Evolutionary conservation across 2,888 invertebrate genomes (phyloP), one percentile per base, ranked within the genome.

Genomic region (Platycheirus rosarum): DNA sequence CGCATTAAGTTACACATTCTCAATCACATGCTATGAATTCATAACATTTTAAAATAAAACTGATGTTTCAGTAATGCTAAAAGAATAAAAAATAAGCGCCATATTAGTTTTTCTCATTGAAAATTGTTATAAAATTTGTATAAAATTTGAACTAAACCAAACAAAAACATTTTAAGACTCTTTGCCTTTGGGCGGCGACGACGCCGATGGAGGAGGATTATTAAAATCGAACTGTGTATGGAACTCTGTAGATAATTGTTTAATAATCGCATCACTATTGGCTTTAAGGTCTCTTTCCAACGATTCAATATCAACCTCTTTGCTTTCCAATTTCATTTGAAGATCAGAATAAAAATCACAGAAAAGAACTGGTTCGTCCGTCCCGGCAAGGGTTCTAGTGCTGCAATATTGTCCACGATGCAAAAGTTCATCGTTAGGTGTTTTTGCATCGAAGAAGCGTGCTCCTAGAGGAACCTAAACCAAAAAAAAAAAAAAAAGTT

Each of bases 321-420:
- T 89, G 77, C 88, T 89, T 75, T 89, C 90, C 29, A 90, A 85
- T 16, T 89, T 88, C 88, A 90, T 89, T 85, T 91, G 90, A 74
- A 91, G 86, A 46, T 90, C 91, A 0, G 90, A 89, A 44, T 89
- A 89, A 74, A 90, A 91, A 87, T 90, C 91, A 79, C 90, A 90
- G 79, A 90, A 89, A 6, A 90, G 79, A 18, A 90, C 88, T 0
- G 90, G 89, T 76, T 89, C 89, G 23, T 89, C 89, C 8, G 88
- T 87, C 0, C 88, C 88, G 1, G 86, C 86, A 1, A 88, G 85
- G 0, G 88, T 90, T 0, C 90, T 87, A 1, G 89, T 89, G 44
- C 89, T 89, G 55, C 91, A 90, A 68, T 90, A 90, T 70, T 90
- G 90, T 1, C 89, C 89, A 2, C 90, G 89, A 49, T 89, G 86